Evolutionary conservation across 2,797 vertebrate genomes (phyloP).

Genomic region (Melopsittacus undulatus): DNA sequence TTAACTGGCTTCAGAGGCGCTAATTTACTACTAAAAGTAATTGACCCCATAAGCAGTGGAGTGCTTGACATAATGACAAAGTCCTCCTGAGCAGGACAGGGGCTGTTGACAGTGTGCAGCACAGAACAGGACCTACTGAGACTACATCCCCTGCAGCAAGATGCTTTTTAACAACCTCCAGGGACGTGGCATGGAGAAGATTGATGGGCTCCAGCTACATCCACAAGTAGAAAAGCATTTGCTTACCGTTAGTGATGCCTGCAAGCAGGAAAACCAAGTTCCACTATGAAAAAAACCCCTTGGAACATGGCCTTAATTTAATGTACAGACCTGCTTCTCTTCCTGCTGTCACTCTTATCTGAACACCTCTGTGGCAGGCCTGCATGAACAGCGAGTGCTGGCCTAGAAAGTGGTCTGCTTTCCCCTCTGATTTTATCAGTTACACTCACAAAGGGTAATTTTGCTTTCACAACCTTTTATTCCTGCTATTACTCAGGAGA

Average conservation of each 20-base stretch:
- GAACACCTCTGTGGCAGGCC: not conserved
- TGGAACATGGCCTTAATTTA: not conserved
- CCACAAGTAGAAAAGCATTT: not conserved
- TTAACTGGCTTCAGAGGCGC: not conserved
- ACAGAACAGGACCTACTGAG: not conserved
- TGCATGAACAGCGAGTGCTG: not conserved
- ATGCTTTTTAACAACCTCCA: not conserved
- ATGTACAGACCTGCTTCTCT: not conserved
- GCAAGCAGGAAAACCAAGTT: not conserved
- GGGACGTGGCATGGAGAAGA: not conserved
- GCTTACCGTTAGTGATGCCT: accelerated
- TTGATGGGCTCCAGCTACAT: not conserved
- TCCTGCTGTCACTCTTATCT: not conserved
- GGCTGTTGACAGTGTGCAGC: not conserved
- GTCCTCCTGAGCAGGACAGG: accelerated
- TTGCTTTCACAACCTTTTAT: not conserved
- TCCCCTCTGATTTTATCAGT: not conserved
- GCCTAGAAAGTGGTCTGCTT: slow-evolving; percentile 9
- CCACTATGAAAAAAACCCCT: not conserved
- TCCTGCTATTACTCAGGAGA: not conserved
- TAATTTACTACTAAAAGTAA: not conserved
- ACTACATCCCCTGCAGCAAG: not conserved
- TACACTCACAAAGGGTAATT: not conserved
- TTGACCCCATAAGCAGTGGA: not conserved
- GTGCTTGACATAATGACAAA: not conserved